Evolutionary conservation across 2,113 vertebrate species (phyloP).

Genomic region (Alligator sinensis): DNA sequence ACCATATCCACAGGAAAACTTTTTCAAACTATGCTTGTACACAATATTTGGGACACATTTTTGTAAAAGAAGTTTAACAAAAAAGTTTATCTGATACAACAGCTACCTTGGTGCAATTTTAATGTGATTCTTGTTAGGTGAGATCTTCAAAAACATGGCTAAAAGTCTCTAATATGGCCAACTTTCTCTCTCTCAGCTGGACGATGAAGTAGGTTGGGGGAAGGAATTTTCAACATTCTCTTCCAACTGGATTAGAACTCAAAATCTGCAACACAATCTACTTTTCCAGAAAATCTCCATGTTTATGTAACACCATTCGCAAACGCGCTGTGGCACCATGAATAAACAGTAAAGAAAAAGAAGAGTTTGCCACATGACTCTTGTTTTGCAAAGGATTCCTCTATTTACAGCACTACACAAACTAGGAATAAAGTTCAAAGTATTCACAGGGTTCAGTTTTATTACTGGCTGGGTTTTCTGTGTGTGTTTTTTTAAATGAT

Average conservation of each 20-base stretch:
- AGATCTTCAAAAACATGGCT: not conserved
- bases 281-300: not conserved
- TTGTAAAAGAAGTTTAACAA: slow-evolving; percentile 39
- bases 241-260: not conserved
- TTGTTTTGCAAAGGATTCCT: not conserved
- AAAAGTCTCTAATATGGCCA: not conserved
- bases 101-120: slow-evolving; percentile 11
- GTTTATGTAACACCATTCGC: not conserved
- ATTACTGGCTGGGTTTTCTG: not conserved
- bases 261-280: not conserved
- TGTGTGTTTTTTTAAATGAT: not conserved
- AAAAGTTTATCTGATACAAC: rapidly evolving
- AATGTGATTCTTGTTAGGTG: not conserved
- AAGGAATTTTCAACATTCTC: slow-evolving; percentile 6
- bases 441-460: not conserved
- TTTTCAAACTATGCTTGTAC: not conserved
- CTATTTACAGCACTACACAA: not conserved
- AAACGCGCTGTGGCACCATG: not conserved
- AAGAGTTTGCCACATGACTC: not conserved
- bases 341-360: not conserved
- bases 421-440: not conserved
- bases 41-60: not conserved
- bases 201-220: not conserved
- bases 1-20: not conserved
- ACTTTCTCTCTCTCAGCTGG: not conserved